These are phyloP conservation scores for Thelaira solivaga DNA, from an alignment of 2,888 invertebrate genomes.

Conservation along the genomic window DNA sequence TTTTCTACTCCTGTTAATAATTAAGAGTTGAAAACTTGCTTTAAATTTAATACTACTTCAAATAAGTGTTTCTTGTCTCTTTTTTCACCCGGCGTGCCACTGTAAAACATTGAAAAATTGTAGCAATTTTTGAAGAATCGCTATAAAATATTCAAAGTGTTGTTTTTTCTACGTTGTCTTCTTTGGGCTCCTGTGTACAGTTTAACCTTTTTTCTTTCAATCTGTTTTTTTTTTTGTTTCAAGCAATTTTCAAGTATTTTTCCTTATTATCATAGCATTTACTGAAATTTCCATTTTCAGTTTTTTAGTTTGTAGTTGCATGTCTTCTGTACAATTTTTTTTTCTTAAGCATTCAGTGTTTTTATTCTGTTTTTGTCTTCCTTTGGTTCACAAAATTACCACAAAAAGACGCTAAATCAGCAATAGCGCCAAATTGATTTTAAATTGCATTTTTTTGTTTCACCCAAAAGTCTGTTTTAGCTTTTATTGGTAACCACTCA, in stretches of 20 bases:
- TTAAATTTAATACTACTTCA: too few species aligned
- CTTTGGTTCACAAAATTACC: slow-evolving; percentile 48
- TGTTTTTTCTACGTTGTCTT: too few species aligned
- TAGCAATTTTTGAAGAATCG: too few species aligned
- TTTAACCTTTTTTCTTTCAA: neutral
- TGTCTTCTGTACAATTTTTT: slow-evolving; percentile 30
- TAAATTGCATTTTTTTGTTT: slow-evolving; percentile 58
- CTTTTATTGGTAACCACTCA: neutral
- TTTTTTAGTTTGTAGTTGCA: slow-evolving; percentile 26
- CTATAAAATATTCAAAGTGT: too few species aligned
- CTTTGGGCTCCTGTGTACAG: neutral
- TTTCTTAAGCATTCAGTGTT: slow-evolving; percentile 25
- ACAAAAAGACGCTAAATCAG: slow-evolving; percentile 63
- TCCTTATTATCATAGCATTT: slow-evolving; percentile 52
- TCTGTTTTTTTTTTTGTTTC: slow-evolving; percentile 24
- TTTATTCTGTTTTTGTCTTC: neutral
- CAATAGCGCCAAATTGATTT: slow-evolving; percentile 64
- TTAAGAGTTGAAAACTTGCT: too few species aligned
- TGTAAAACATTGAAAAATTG: too few species aligned
- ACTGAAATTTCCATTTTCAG: slow-evolving; percentile 26
- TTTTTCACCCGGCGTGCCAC: too few species aligned
- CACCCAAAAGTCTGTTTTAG: neutral
- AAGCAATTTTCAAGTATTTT: slow-evolving; percentile 55
- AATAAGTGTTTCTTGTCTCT: too few species aligned
- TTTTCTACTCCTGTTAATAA: too few species aligned